phyloP scores from a whole-genome alignment of 2,797 vertebrate species.

The Heterohyrax brucei region DNA sequence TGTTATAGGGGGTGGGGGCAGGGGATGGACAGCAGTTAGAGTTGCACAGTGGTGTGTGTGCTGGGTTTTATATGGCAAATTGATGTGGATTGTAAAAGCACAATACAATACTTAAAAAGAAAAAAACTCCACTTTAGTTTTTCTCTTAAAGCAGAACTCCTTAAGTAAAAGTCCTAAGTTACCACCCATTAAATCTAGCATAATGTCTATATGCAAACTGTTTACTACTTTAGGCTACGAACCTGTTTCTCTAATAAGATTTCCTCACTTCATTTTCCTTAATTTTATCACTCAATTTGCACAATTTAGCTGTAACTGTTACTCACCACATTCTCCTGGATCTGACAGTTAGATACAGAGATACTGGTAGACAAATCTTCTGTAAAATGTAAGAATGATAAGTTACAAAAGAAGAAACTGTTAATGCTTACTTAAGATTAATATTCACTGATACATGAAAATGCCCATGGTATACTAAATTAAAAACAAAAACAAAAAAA shows the following conservation, averaged over 20 bases:
- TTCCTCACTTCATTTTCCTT: conserved; percentile 52
- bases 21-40: too few relatives aligned
- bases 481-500: conserved; percentile 53
- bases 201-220: not conserved
- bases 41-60: too few relatives aligned
- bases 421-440: conserved; percentile 62
- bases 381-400: conserved; percentile 88
- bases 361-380: conserved; percentile 98
- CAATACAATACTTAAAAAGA: too few relatives aligned
- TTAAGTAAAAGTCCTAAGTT: not conserved
- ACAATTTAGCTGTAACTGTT: conserved; percentile 6
- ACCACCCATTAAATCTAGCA: not conserved
- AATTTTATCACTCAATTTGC: conserved; percentile 34
- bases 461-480: conserved; percentile 18
- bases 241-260: conserved; percentile 35
- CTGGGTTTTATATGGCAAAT: too few relatives aligned
- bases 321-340: conserved; percentile 99
- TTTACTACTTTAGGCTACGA: not conserved
- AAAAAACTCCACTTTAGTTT: conserved; percentile 54
- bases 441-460: conserved; percentile 49
- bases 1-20: too few relatives aligned
- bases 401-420: conserved; percentile 75
- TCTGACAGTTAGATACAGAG: conserved; percentile 98
- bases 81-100: too few relatives aligned
- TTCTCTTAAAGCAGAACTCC: conserved; percentile 30